Evolutionary conservation across 2,113 vertebrate species (phyloP).

Genomic region (Cephalopterus ornatus): DNA sequence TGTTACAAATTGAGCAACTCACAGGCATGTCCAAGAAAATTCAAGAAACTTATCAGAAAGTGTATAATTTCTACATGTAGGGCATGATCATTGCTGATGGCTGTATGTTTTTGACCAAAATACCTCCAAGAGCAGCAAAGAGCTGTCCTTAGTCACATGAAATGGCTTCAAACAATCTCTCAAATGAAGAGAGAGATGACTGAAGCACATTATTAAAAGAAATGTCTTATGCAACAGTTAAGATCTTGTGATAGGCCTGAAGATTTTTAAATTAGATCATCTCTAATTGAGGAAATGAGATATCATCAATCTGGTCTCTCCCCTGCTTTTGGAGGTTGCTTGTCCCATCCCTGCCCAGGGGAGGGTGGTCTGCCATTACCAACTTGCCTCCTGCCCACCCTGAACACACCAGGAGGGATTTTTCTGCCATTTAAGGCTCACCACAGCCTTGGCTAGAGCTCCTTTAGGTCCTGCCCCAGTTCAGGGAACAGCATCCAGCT

Average conservation of each 20-base stretch:
- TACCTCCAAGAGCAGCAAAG: neutral
- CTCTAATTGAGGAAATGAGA: neutral
- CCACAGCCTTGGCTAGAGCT: neutral
- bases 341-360: too few relatives aligned
- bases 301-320: neutral
- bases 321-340: neutral
- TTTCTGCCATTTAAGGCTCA: neutral
- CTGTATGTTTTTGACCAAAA: neutral
- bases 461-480: neutral
- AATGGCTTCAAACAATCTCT: neutral
- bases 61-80: fast-evolving
- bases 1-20: neutral
- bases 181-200: neutral
- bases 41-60: neutral
- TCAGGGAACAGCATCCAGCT: neutral
- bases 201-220: neutral
- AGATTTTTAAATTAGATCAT: neutral
- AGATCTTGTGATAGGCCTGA: neutral
- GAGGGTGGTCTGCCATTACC: neutral
- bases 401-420: fast-evolving
- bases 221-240: neutral
- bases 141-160: neutral
- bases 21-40: fast-evolving
- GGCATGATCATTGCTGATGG: fast-evolving
- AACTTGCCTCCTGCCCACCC: neutral